Evolutionary conservation across 2,888 invertebrate species (phyloP).

Genomic region (Endomychus coccineus): DNA sequence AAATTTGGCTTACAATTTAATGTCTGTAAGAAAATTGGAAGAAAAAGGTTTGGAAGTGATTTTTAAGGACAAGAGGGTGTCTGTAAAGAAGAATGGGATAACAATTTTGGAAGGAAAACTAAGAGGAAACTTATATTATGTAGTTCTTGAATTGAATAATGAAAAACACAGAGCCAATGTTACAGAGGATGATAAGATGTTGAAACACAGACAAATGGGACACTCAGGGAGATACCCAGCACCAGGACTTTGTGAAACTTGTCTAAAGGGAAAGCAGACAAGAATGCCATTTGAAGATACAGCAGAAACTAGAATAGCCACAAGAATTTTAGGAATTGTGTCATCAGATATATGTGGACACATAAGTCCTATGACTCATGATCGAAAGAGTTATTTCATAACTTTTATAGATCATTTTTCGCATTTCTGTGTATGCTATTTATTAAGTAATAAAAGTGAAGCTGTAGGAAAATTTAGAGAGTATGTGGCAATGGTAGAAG

Average conservation of each 20-base stretch:
- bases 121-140: constrained; percentile 8
- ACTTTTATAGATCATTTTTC: constrained; percentile 25
- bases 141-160: constrained; percentile 2
- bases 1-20: constrained; percentile 13
- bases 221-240: constrained; percentile 10
- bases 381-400: constrained; percentile 22
- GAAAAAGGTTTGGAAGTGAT: constrained; percentile 11
- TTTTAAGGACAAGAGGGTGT: constrained; percentile 8
- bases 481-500: constrained; percentile 16
- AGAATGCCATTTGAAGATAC: constrained; percentile 9
- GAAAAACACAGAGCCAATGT: not conserved
- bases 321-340: constrained; percentile 18
- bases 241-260: constrained; percentile 13
- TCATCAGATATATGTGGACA: constrained; percentile 27
- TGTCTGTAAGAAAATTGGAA: constrained; percentile 17
- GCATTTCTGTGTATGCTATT: constrained; percentile 20
- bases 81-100: constrained; percentile 10
- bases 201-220: constrained; percentile 15
- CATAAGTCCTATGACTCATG: constrained; percentile 16
- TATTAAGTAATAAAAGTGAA: constrained; percentile 24
- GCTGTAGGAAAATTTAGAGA: constrained; percentile 21
- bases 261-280: constrained; percentile 17
- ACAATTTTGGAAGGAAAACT: constrained; percentile 14
- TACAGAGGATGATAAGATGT: constrained; percentile 4
- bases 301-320: constrained; percentile 18